These are phyloP conservation scores for Zapus hudsonius DNA, from an alignment of 2,113 vertebrate genomes.

Conservation along the genomic window DNA sequence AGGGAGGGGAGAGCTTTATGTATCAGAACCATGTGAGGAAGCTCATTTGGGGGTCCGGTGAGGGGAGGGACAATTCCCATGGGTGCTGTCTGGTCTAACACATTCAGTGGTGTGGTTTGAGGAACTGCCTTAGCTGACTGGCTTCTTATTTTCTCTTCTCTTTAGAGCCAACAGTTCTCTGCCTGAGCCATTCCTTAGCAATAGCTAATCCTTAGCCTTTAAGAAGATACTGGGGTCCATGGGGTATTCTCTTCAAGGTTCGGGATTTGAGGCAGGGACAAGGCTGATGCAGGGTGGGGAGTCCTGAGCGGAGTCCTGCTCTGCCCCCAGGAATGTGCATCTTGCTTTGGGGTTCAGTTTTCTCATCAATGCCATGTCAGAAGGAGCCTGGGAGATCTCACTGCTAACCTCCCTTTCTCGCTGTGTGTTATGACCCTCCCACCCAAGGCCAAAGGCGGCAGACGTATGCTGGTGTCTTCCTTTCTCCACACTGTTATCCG, in stretches of 20 bases:
- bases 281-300: background rate
- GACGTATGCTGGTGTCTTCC: too few species aligned
- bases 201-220: background rate
- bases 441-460: too few species aligned
- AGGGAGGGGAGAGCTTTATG: background rate
- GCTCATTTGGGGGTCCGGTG: too few species aligned
- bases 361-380: background rate
- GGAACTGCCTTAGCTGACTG: too few species aligned
- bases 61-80: background rate
- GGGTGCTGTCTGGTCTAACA: background rate
- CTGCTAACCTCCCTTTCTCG: background rate
- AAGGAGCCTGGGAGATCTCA: background rate
- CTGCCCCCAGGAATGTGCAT: background rate
- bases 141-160: background rate
- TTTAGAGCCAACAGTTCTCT: background rate
- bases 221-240: background rate
- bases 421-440: background rate
- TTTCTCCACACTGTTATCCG: background rate
- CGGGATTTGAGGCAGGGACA: background rate
- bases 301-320: background rate
- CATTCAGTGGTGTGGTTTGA: background rate
- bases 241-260: background rate
- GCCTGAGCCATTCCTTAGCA: background rate
- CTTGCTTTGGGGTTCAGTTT: background rate
- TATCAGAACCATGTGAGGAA: background rate